Percentiles rank a stretch among this genome's conserved stretches.
These are phyloP conservation scores for Cygnus atratus DNA, from an alignment of 2,113 vertebrate genomes.

Conservation along the genomic window DNA sequence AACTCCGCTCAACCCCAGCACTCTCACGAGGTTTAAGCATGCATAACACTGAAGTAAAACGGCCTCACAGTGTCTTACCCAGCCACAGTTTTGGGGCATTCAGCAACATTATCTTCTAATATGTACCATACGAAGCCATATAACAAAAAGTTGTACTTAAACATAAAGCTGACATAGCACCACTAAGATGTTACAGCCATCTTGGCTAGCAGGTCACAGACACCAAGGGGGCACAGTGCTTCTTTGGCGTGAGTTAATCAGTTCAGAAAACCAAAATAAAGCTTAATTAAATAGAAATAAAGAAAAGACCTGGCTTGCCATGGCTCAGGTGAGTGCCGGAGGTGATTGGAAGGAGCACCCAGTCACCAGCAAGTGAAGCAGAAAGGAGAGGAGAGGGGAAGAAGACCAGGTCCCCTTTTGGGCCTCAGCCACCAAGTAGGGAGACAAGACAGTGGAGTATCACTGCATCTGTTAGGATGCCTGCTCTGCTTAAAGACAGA, in stretches of 20 bases:
- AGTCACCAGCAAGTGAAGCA: rapidly evolving
- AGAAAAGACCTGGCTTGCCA: background rate
- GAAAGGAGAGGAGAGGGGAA: background rate
- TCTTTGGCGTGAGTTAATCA: background rate
- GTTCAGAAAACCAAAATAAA: background rate
- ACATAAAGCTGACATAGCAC: background rate
- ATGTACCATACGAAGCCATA: rapidly evolving
- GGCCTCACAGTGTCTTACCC: background rate
- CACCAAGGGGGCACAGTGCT: background rate
- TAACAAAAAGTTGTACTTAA: background rate
- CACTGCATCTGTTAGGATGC: background rate
- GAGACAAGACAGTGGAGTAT: background rate
- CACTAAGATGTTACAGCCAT: background rate
- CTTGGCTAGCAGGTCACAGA: background rate
- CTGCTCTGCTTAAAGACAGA: background rate
- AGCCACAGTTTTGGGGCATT: background rate
- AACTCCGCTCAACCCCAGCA: background rate
- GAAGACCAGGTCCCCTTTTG: rapidly evolving
- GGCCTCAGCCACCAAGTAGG: background rate
- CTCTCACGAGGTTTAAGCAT: background rate
- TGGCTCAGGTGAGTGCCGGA: background rate
- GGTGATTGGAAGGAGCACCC: background rate
- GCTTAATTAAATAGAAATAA: rapidly evolving
- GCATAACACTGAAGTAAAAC: background rate
- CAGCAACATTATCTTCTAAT: background rate